Conservation (phyloP, 2,888 invertebrate species). For the Drosophila prolongata region DNA sequence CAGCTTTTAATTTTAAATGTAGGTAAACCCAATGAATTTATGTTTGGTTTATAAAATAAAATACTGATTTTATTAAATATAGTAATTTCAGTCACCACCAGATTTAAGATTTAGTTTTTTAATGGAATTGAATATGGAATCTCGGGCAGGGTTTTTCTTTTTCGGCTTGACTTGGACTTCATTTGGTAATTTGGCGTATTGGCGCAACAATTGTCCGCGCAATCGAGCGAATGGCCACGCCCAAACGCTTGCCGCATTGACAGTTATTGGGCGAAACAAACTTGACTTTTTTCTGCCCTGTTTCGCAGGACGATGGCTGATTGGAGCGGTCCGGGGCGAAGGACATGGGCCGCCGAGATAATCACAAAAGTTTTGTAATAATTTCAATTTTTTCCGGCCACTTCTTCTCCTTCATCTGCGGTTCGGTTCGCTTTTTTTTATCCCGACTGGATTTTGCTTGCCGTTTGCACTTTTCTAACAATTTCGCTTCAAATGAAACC, state of each 20-base stretch:
- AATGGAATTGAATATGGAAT: too few species aligned
- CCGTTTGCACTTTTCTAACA: conserved; percentile 64
- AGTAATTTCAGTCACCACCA: too few species aligned
- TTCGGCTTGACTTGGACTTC: conserved; percentile 2
- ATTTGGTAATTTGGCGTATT: background rate
- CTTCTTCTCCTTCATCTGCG: conserved; percentile 35
- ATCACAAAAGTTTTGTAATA: conserved; percentile 69
- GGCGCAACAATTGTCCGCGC: conserved; percentile 58
- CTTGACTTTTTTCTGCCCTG: conserved; percentile 40
- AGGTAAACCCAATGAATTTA: too few species aligned
- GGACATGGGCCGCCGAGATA: conserved; percentile 45
- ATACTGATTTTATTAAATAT: too few species aligned
- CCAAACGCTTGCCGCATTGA: conserved; percentile 55
- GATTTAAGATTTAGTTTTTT: too few species aligned
- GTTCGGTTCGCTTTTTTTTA: conserved; percentile 19
- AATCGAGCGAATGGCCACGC: conserved; percentile 50
- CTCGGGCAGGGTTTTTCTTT: too few species aligned
- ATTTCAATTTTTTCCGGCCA: conserved; percentile 59
- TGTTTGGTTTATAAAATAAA: too few species aligned
- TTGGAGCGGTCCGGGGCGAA: conserved; percentile 1
- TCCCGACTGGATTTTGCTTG: conserved; percentile 30
- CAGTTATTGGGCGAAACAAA: conserved; percentile 52
- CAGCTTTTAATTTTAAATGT: too few species aligned
- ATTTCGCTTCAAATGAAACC: conserved; percentile 65
- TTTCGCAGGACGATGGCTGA: conserved; percentile 1